Percentiles rank a stretch among this genome's conserved stretches.
Conservation (phyloP, 2,888 invertebrate genomes). For the Saturnia japonica region DNA sequence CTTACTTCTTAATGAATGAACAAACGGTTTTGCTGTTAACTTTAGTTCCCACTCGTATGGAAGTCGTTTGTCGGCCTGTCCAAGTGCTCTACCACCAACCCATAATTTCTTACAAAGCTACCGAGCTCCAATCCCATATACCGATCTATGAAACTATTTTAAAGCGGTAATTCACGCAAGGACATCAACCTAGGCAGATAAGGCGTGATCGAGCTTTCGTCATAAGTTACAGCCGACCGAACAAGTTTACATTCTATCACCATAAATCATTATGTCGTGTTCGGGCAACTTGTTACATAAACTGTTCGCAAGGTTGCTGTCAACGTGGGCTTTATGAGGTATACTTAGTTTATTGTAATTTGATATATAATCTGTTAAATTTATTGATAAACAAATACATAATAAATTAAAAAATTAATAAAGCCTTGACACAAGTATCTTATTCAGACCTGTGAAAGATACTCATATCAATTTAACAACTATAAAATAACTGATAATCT, state of each 20-base stretch:
- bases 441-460: no score
- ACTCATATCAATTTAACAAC: no score
- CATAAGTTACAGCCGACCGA: constrained; percentile 6
- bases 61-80: no score
- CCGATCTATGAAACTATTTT: constrained; percentile 13
- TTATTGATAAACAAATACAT: no score
- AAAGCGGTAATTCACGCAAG: constrained; percentile 17
- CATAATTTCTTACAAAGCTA: background rate
- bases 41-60: no score
- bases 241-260: constrained; percentile 12
- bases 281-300: constrained; percentile 7
- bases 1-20: no score
- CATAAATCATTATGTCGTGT: constrained; percentile 2
- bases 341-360: background rate
- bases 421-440: no score
- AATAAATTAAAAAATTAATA: no score
- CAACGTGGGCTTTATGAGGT: background rate
- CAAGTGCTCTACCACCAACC: no score
- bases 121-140: background rate
- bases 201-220: constrained; percentile 15
- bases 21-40: no score
- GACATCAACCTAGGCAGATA: constrained; percentile 14
- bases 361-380: background rate
- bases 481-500: no score
- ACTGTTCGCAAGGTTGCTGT: constrained; percentile 17